Evolutionary conservation across 2,113 vertebrate genomes (phyloP), one percentile per base, ranked within the genome.

Genomic region (Peromyscus maniculatus): DNA sequence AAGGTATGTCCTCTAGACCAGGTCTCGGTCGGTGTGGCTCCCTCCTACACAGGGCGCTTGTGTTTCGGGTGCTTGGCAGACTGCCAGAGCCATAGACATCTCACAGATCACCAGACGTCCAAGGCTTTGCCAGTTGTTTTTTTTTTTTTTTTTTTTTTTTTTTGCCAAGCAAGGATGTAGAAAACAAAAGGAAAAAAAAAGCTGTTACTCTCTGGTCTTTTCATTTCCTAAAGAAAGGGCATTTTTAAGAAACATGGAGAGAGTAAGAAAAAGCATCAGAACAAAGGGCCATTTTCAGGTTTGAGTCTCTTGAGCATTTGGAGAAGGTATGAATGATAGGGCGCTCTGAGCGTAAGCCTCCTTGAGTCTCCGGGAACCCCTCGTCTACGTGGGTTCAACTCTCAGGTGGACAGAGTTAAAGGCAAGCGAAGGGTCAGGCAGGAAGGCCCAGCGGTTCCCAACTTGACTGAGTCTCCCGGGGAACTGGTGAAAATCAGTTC

Each of bases 141-240:
- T 64, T 84, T 84, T 83, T 62, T 43, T 84, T 26, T 64, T 84
- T 28, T 64, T 17, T 84, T 83, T 62, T 43, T 84, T 16, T 64
- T 84, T 28, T 64, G 59, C 82, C n/a, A 86, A 66, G 82, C 39
- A 86, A 86, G 24, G 59, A 83, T 82, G n/a, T 94, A 57, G 92
- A 94, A 93, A 82, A 69, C 19, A 83, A 24, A 75, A 74, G 94
- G 57, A 94, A 49, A 13, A 43, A 36, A 93, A 96, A 92, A 11
- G 24, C 83, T 43, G 28, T 80, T 94, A 59, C 91, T 28, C 71
- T 93, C 62, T 79, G 33, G 59, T 67, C 67, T 75, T 87, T 94
- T 95, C 78, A 90, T 96, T 96, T 97, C 16, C 69, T 91, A 67
- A 95, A 97, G 39, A 89, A 49, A 83, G 21, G 39, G 57, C 59